A percentile compares a stretch with the other conserved stretches of the same genome.
Evolutionary conservation across 2,888 invertebrate species (phyloP).

Genomic region (Drosophila setosimentum): DNA sequence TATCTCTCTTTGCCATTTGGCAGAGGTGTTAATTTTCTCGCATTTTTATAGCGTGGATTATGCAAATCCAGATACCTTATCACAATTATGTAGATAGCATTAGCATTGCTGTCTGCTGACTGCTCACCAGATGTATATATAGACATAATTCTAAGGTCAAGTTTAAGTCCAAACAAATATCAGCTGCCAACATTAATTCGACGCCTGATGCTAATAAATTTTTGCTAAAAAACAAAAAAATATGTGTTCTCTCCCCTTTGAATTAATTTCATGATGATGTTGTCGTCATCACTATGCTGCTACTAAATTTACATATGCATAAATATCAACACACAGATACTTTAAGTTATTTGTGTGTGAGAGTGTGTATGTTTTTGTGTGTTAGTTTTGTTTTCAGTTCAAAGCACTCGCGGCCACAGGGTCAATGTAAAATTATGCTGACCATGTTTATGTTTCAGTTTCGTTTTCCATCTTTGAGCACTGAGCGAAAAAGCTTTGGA

Average conservation of each 20-base stretch:
- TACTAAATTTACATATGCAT: conserved; percentile 40
- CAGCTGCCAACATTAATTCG: conserved; percentile 40
- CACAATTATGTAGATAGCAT: conserved; percentile 43
- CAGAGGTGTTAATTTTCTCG: conserved; percentile 45
- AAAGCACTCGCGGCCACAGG: conserved; percentile 66
- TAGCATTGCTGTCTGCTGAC: conserved; percentile 11
- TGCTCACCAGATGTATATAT: conserved; percentile 1
- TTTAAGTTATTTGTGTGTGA: conserved; percentile 5
- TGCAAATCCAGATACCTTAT: conserved; percentile 50
- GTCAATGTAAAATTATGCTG: conserved; percentile 64
- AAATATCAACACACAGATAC: conserved; percentile 20
- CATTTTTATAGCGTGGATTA: conserved; percentile 44
- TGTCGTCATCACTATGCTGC: conserved; percentile 58
- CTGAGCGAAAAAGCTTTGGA: not conserved
- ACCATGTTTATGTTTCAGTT: conserved; percentile 55
- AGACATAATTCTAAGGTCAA: conserved; percentile 51
- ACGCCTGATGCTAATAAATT: conserved; percentile 52
- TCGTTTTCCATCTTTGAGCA: conserved; percentile 31
- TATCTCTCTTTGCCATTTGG: conserved; percentile 9
- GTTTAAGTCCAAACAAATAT: conserved; percentile 54
- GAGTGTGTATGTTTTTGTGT: conserved; percentile 18
- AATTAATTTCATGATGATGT: conserved; percentile 31
- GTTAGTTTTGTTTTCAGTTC: conserved; percentile 63
- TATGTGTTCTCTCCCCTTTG: not conserved
- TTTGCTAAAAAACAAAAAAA: conserved; percentile 26